Conservation (phyloP, 2,113 vertebrate genomes). For the Xiphophorus hellerii region DNA sequence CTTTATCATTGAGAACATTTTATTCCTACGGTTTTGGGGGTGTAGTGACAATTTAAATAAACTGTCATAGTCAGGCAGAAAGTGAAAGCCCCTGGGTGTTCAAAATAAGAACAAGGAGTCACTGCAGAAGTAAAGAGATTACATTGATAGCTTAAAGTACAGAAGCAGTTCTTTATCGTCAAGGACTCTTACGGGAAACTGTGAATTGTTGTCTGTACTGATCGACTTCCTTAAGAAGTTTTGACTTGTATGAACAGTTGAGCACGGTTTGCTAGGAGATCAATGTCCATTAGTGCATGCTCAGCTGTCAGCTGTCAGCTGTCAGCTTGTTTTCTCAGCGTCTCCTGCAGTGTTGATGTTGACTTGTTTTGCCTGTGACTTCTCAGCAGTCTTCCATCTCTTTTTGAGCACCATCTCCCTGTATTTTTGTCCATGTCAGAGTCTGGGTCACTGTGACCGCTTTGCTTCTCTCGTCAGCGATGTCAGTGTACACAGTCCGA, state of each 20-base stretch:
- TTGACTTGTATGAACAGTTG: background rate
- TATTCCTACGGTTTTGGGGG: no score
- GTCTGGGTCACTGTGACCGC: conserved; percentile 25
- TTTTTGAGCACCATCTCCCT: conserved; percentile 34
- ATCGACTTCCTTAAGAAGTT: background rate
- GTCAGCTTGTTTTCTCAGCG: conserved; percentile 13
- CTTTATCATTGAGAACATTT: background rate
- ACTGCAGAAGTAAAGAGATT: background rate
- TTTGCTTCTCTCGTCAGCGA: conserved; percentile 26
- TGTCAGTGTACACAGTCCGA: conserved; percentile 17
- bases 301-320: background rate
- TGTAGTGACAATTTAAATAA: background rate
- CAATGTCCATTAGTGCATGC: conserved; percentile 4
- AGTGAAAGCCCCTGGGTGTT: background rate
- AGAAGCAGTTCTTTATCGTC: background rate
- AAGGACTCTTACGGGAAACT: background rate
- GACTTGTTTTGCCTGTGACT: conserved; percentile 20
- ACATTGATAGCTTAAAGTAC: background rate
- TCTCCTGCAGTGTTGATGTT: conserved; percentile 23
- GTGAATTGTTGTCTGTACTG: background rate
- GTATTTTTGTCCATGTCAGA: conserved; percentile 28
- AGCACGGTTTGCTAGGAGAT: background rate
- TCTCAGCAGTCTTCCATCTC: conserved; percentile 24
- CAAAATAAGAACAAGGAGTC: background rate
- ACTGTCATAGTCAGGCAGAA: background rate